Conservation (phyloP, 1,140 invertebrate genomes). For the Stenopsyche tienmushanensis region DNA sequence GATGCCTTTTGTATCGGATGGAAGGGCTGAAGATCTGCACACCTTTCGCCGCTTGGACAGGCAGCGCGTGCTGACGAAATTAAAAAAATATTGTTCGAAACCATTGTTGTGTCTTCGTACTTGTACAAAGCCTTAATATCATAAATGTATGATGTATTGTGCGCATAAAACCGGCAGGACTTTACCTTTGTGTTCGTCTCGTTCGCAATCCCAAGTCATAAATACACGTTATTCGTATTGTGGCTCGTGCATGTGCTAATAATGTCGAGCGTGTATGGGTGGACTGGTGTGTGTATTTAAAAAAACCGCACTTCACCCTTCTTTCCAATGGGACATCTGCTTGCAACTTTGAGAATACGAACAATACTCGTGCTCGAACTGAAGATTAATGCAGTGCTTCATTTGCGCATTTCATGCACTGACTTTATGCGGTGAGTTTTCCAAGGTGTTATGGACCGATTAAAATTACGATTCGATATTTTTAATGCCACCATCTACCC, state of each 20-base stretch:
- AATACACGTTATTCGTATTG: constrained; percentile 29
- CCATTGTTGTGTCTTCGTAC: no score
- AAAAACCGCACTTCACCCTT: constrained; percentile 32
- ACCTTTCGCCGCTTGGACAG: background rate
- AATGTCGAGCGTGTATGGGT: constrained; percentile 8
- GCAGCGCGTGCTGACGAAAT: background rate
- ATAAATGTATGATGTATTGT: no score
- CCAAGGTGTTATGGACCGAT: no score
- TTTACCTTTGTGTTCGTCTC: background rate
- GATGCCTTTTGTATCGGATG: no score
- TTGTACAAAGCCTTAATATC: no score
- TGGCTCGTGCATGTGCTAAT: constrained; percentile 21
- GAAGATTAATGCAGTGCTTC: constrained; percentile 13
- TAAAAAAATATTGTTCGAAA: no score
- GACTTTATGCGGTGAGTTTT: background rate
- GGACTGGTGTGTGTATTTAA: background rate
- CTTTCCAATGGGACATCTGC: constrained; percentile 15
- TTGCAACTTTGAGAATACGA: constrained; percentile 23
- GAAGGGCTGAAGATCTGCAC: no score
- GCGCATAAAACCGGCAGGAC: background rate
- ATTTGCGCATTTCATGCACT: background rate
- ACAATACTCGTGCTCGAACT: constrained; percentile 14
- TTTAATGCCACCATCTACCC: no score
- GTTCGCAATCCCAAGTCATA: constrained; percentile 15
- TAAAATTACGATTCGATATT: no score